Conservation (phyloP, 2,113 vertebrate genomes). For the Mustela lutreola region DNA sequence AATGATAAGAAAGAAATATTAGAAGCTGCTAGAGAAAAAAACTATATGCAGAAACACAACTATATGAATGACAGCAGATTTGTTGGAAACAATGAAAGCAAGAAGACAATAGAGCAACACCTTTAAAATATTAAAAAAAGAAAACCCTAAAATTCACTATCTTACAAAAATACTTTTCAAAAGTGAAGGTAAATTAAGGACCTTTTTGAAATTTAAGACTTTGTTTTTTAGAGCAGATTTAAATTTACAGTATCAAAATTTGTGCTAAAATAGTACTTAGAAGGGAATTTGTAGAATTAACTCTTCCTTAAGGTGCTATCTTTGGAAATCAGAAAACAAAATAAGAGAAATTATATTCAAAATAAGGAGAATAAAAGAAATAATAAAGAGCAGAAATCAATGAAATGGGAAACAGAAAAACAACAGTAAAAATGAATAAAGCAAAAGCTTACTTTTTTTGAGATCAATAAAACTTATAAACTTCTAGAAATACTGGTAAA, state of each 20-base stretch:
- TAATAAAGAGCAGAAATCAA: not conserved
- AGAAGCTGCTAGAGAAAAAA: not conserved
- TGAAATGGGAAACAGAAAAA: not conserved
- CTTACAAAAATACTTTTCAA: not conserved
- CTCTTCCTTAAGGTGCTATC: not conserved
- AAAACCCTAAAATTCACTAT: not conserved
- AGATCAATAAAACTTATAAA: constrained; percentile 1
- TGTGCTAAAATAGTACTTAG: not conserved
- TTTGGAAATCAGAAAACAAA: not conserved
- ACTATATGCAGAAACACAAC: not conserved
- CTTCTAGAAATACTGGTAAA: not conserved
- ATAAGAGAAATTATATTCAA: not conserved
- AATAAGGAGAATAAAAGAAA: not conserved
- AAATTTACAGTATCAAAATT: not conserved
- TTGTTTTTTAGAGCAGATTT: not conserved
- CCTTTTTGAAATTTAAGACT: not conserved
- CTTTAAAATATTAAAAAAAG: not conserved
- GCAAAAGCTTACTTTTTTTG: not conserved
- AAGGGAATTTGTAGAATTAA: not conserved
- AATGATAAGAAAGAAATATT: not conserved
- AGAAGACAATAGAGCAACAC: not conserved
- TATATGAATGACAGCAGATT: not conserved
- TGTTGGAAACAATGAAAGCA: not conserved
- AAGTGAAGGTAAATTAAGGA: not conserved
- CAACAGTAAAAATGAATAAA: not conserved